Conservation (phyloP, 2,888 invertebrate species). For the Xestobium rufovillosum region DNA sequence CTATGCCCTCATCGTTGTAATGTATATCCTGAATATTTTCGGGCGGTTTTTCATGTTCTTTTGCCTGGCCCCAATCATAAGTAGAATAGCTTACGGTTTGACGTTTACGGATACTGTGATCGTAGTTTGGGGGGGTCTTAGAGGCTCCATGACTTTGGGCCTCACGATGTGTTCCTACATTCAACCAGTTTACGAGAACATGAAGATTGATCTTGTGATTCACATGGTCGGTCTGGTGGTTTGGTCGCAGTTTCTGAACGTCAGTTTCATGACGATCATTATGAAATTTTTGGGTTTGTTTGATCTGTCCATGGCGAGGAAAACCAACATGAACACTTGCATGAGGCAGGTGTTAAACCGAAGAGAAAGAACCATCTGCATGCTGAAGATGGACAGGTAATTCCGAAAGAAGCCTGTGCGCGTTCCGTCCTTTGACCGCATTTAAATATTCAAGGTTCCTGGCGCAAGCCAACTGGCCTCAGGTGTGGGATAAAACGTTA, state of each 20-base stretch:
- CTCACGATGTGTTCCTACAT: neutral
- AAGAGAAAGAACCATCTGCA: constrained; percentile 4
- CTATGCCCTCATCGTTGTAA: neutral
- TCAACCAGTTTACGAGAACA: neutral
- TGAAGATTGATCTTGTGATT: neutral
- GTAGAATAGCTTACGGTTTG: neutral
- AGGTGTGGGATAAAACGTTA: constrained; percentile 48
- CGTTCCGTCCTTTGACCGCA: no score
- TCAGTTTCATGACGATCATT: neutral
- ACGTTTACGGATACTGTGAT: neutral
- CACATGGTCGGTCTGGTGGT: constrained; percentile 4
- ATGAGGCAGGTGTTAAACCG: constrained; percentile 7
- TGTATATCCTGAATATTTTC: neutral
- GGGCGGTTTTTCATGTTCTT: neutral
- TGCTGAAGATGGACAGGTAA: constrained; percentile 10
- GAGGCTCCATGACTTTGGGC: neutral
- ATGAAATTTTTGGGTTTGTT: constrained; percentile 6
- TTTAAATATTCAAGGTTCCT: no score
- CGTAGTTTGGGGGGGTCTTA: neutral
- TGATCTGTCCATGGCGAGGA: constrained; percentile 4
- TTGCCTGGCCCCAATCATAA: neutral
- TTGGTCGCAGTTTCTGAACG: constrained; percentile 6
- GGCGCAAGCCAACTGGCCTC: constrained; percentile 56
- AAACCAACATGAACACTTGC: constrained; percentile 13
- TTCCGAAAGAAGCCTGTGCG: no score